Evolutionary conservation across 2,888 invertebrate genomes (phyloP).

Genomic region (Drosophila borborema): DNA sequence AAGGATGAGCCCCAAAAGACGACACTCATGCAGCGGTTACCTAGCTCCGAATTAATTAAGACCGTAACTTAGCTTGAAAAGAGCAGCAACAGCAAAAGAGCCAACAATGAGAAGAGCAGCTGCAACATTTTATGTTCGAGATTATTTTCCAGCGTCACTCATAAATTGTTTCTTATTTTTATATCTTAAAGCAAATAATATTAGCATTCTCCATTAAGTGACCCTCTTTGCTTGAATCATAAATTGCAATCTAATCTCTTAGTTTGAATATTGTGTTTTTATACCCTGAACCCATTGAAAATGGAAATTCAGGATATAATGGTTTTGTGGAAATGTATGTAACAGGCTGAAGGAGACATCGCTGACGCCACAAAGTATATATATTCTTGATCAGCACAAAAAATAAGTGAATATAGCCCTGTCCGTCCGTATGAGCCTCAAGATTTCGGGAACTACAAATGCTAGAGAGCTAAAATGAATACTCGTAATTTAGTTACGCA

Average conservation of each 20-base stretch:
- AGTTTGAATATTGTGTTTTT: neutral
- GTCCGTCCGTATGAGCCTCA: too few relatives aligned
- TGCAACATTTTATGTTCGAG: slow-evolving; percentile 2
- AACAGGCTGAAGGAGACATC: too few relatives aligned
- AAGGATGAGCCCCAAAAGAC: slow-evolving; percentile 17
- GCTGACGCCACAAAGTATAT: too few relatives aligned
- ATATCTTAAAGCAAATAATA: neutral
- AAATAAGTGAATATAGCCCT: too few relatives aligned
- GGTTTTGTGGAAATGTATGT: too few relatives aligned
- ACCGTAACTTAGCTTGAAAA: slow-evolving; percentile 43
- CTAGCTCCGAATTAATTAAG: slow-evolving; percentile 70
- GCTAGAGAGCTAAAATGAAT: too few relatives aligned
- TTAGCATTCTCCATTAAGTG: neutral
- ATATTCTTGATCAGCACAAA: too few relatives aligned
- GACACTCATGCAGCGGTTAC: slow-evolving; percentile 16
- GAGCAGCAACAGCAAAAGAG: slow-evolving; percentile 25
- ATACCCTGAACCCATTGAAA: too few relatives aligned
- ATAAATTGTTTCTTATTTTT: slow-evolving; percentile 1
- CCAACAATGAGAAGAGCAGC: slow-evolving; percentile 19
- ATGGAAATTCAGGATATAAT: too few relatives aligned
- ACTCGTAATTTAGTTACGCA: too few relatives aligned
- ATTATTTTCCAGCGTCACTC: neutral
- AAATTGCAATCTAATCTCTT: neutral
- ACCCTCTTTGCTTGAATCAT: neutral
- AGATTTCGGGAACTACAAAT: too few relatives aligned